Conservation (phyloP, 2,797 vertebrate genomes). For the Rhodeus uyekii region DNA sequence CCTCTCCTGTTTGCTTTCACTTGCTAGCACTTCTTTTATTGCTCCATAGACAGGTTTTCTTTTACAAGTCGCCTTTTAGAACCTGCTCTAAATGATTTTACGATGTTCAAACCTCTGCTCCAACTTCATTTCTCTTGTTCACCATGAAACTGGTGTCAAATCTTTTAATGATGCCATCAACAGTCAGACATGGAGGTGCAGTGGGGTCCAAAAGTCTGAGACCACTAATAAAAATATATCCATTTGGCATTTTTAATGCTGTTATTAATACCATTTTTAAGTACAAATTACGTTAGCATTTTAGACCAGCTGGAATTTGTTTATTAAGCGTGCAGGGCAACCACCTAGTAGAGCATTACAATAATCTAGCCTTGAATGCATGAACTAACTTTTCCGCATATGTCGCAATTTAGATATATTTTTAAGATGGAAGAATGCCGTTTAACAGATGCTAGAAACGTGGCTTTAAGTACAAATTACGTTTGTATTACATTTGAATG, state of each 20-base stretch:
- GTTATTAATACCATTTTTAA: not conserved
- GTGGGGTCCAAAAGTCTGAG: not conserved
- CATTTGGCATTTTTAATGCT: not conserved
- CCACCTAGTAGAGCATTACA: no score
- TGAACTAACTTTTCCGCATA: no score
- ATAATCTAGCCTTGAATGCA: no score
- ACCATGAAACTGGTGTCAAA: not conserved
- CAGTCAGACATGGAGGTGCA: not conserved
- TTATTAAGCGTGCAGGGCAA: no score
- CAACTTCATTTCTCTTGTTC: not conserved
- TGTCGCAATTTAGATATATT: no score
- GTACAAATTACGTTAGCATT: not conserved
- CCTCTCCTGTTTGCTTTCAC: not conserved
- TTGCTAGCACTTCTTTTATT: not conserved
- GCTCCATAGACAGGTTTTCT: not conserved
- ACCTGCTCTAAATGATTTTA: not conserved
- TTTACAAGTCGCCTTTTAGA: slow-evolving; percentile 2
- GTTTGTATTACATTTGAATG: no score
- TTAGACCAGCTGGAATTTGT: no score
- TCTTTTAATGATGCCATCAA: not conserved
- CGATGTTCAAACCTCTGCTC: not conserved
- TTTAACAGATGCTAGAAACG: no score
- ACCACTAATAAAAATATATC: not conserved
- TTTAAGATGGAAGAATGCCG: no score
- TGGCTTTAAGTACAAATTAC: not conserved